These are phyloP conservation scores for Drosophila sproati DNA, from an alignment of 1,140 invertebrate genomes.

Conservation along the genomic window DNA sequence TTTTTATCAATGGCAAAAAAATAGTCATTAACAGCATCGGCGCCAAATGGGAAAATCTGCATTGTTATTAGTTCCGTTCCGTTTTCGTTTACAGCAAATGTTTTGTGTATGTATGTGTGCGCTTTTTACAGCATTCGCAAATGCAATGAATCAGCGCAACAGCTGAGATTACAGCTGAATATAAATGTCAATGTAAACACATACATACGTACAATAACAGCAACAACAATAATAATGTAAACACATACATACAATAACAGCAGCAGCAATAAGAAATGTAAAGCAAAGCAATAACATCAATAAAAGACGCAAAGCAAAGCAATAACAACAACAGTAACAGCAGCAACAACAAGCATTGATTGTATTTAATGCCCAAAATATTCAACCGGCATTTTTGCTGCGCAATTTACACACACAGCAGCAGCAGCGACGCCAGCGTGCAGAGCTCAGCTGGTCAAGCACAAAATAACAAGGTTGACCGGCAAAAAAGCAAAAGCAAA, in stretches of 20 bases:
- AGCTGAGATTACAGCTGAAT: constrained; percentile 32
- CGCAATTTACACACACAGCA: constrained; percentile 62
- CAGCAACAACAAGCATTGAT: constrained; percentile 26
- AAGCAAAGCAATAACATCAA: constrained; percentile 17
- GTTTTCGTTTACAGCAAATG: constrained; percentile 23
- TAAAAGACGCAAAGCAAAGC: constrained; percentile 11
- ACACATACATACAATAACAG: not conserved
- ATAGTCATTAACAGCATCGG: constrained; percentile 38
- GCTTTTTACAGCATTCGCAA: not conserved
- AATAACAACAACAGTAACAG: too few species aligned
- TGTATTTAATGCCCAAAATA: constrained; percentile 44
- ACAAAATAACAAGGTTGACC: constrained; percentile 54
- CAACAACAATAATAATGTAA: constrained; percentile 7
- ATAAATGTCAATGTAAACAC: not conserved
- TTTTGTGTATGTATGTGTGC: too few species aligned
- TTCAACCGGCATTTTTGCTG: constrained; percentile 72
- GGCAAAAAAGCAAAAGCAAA: constrained; percentile 46
- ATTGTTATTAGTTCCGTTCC: constrained; percentile 59
- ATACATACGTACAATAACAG: not conserved
- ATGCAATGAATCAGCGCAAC: constrained; percentile 43
- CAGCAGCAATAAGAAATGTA: constrained; percentile 24
- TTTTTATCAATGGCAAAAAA: constrained; percentile 68
- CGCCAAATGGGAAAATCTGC: constrained; percentile 42
- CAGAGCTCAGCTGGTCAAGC: constrained; percentile 71
- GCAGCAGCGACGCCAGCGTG: not conserved